Base-by-base conservation (phyloP, 2,888 invertebrate species). In the Drosophila borealis region DNA sequence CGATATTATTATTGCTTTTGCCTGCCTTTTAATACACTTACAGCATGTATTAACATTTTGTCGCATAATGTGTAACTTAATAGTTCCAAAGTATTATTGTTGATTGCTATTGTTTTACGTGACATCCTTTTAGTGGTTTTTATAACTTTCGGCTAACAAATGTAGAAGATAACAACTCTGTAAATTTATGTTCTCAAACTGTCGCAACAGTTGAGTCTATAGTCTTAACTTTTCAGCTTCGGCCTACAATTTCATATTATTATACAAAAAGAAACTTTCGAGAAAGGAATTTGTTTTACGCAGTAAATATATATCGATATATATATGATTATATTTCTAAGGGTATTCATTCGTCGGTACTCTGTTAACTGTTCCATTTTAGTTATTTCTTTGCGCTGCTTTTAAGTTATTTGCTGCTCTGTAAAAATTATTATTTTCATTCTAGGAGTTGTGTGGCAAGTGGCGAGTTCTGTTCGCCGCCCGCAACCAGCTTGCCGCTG, bases 1-100 rank as follows among this genome's bases (percentile, higher is more conserved):
- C 74, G 74, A 86, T 74, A 88, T 84, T 86, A 88, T 88, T 88
- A 88, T 82, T 86, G 78, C 89, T 68, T 61, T 71, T 70, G 70
- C 62, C 72, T 73, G 79, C 70, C 75, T 65, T 19, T 51, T 14
- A 3, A 50, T 54, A 53, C 57, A 46, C 65, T 48, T 11, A 14
- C 54, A 1, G 2, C 1, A 13, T 25, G 6, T 41, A 25, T 25
- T 19, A 21, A 8, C 45, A 17, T 25, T 51, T 17, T 19, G 10
- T 14, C n/a, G 10, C 2, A 14, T 6, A n/a, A 36, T 44, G 14
- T 36, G 36, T 5, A 51, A 39, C 37, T 8, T 0, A 2, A 29
- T 29, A 29, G 8, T 29, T 8, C 25, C 25, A 29, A 5, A 29
- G 25, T 25, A 17, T 17, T 17, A 17, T 17, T 19, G 19, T 19